Evolutionary conservation across 2,797 vertebrate species (phyloP).

Genomic region (Lateolabrax maculatus): DNA sequence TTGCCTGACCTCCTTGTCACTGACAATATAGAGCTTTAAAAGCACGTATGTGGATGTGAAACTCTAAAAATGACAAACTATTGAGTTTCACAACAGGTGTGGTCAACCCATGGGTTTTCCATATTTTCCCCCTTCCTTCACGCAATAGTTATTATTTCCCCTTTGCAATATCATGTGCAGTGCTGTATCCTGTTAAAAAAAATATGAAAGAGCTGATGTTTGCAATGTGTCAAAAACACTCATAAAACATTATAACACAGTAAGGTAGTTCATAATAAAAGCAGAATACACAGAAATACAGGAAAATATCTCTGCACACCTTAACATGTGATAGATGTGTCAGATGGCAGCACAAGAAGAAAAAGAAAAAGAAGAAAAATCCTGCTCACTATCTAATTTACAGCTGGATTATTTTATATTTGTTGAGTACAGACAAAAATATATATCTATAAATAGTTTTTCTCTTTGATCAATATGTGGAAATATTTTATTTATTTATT

Average conservation of each 20-base stretch:
- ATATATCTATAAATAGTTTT: too few species aligned
- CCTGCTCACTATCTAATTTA: neutral
- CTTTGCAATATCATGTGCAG: neutral
- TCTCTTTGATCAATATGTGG: too few species aligned
- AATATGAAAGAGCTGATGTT: neutral
- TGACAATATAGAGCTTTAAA: neutral
- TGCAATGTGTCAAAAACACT: neutral
- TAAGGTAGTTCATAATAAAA: neutral
- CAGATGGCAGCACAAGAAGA: neutral
- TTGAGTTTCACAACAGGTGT: neutral
- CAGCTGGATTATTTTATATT: neutral
- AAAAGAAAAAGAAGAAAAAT: too few species aligned
- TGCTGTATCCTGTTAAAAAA: neutral
- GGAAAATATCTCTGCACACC: neutral
- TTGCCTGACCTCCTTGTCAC: neutral
- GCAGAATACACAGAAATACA: neutral
- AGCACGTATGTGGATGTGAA: slow-evolving; percentile 17
- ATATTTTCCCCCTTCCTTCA: neutral
- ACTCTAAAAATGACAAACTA: neutral
- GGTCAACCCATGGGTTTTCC: neutral
- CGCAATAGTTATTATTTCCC: neutral
- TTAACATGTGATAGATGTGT: neutral
- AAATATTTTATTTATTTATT: too few species aligned
- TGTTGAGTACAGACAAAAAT: too few species aligned
- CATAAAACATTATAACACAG: too few species aligned